Percentiles rank a stretch among this genome's conserved stretches.
Conservation (phyloP, 2,113 vertebrate genomes). For the Cryptomyrus ogoouensis region DNA sequence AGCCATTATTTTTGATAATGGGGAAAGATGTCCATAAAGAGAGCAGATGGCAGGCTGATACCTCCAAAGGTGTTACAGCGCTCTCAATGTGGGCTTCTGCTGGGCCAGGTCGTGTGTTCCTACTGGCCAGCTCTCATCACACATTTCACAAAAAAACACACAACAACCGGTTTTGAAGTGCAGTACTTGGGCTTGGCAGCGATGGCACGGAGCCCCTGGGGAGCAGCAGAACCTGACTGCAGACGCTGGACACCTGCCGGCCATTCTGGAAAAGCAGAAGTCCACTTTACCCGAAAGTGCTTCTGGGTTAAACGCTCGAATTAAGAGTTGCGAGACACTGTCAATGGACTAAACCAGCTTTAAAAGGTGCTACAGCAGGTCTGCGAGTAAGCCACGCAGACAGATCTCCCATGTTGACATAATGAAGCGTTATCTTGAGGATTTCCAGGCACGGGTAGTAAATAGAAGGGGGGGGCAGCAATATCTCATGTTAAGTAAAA, state of each 20-base stretch:
- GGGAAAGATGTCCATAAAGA: not conserved
- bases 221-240: not conserved
- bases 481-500: not conserved
- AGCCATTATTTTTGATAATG: not conserved
- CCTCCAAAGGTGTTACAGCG: not conserved
- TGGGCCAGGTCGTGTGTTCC: not conserved
- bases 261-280: not conserved
- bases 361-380: not conserved
- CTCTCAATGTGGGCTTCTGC: not conserved
- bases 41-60: not conserved
- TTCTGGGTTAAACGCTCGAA: not conserved
- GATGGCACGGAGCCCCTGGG: not conserved
- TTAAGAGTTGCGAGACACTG: not conserved
- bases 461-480: not conserved
- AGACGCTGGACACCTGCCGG: not conserved
- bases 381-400: not conserved
- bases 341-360: not conserved
- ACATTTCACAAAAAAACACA: not conserved
- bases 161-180: not conserved
- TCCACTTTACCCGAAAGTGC: not conserved
- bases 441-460: not conserved
- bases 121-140: not conserved
- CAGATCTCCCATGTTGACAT: not conserved
- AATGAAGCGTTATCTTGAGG: not conserved
- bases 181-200: not conserved